These are phyloP conservation scores for Tarsius wallacei DNA, from an alignment of 2,797 vertebrate genomes.

Conservation along the genomic window DNA sequence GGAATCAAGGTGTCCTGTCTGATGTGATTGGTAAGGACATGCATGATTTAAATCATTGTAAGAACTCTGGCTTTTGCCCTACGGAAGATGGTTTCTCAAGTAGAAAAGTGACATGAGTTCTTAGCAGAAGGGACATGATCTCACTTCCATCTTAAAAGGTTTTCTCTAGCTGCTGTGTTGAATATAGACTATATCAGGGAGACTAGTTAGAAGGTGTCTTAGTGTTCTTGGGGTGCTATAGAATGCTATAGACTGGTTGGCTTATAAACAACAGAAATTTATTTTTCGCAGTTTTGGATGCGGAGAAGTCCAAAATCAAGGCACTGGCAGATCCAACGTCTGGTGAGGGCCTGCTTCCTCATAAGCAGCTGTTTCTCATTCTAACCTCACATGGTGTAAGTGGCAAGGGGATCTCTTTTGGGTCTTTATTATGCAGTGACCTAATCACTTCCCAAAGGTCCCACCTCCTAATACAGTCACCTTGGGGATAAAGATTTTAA, in stretches of 20 bases:
- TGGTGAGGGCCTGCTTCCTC: not conserved
- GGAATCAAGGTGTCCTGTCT: not conserved
- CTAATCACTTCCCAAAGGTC: not conserved
- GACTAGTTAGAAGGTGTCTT: not conserved
- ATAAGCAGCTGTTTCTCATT: not conserved
- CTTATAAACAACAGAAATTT: not conserved
- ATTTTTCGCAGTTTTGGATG: not conserved
- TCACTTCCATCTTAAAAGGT: constrained; percentile 3
- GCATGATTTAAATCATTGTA: not conserved
- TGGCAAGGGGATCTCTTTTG: not conserved
- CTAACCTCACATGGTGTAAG: not conserved
- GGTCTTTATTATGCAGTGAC: not conserved
- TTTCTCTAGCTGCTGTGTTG: not conserved
- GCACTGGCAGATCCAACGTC: too few relatives aligned
- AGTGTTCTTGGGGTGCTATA: not conserved
- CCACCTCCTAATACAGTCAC: not conserved
- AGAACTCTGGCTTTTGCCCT: constrained; percentile 5
- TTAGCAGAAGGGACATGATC: not conserved
- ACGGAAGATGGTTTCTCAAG: not conserved
- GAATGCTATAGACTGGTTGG: not conserved
- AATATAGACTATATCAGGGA: not conserved
- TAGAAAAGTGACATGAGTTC: not conserved
- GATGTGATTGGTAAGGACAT: not conserved
- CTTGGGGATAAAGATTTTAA: not conserved
- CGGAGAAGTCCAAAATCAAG: not conserved